Evolutionary conservation across 2,888 invertebrate species (phyloP), one percentile per base, ranked within the genome.

Genomic region (Hipparchia semele): DNA sequence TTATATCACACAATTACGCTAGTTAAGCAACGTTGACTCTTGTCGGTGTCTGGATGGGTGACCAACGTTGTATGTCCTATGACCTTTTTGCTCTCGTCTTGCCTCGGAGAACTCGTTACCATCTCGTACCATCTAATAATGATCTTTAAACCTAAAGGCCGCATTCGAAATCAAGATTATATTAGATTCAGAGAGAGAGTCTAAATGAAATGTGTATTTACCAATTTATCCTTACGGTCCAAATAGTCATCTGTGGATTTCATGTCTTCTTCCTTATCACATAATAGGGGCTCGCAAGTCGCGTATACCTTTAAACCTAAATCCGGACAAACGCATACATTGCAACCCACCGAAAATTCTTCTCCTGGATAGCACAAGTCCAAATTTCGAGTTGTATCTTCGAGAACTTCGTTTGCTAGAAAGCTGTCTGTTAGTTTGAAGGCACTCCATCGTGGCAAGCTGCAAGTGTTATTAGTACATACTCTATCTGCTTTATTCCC

Each of bases 291-390:
- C 1, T 87, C 85, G 74, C 93, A 93, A 0, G 83, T 80, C 0
- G 93, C 91, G 71, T 89, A 91, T 5, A 84, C 81, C 68, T 84
- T 87, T 53, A 93, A 73, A 0, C 94, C 94, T 79, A 90, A 85
- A 5, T 91, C 92, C 2, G 93, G 89, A 75, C 94, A 94, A 0
- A 89, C 79, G 77, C 94, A 94, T 1, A 89, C 79, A 65, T 91
- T 91, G 74, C 94, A 94, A 0, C 86, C 94, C 1, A 82, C 77
- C 12, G 84, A 82, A 76, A 90, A 94, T 75, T 90, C 88, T 74
- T 93, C 91, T 0, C 92, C 92, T 7, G 92, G 92, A 70, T 90
- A 92, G 74, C 93, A 93, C 0, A 87, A 77, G 10, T 91, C 89
- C 23, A 92, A 79, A 74, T 81, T 86, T 68, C 87, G 82, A 0